Evolutionary conservation across 2,797 vertebrate species (phyloP).

Genomic region (Chrysocyon brachyurus): DNA sequence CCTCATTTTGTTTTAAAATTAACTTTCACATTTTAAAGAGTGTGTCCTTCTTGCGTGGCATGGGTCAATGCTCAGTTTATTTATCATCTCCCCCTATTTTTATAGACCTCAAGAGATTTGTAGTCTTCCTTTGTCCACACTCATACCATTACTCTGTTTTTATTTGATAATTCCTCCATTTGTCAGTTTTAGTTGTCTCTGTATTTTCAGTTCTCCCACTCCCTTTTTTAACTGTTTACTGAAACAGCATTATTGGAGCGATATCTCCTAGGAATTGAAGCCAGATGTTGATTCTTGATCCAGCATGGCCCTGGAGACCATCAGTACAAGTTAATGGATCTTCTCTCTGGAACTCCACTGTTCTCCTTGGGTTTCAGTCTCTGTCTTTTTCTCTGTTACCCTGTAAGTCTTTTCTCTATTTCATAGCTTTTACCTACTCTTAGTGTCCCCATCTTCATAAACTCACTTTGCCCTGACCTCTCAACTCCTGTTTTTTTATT

Average conservation of each 20-base stretch:
- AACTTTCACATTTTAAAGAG: neutral
- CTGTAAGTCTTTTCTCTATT: neutral
- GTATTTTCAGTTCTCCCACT: neutral
- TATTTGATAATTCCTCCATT: neutral
- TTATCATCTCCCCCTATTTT: neutral
- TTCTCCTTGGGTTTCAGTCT: neutral
- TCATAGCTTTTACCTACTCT: neutral
- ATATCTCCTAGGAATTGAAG: neutral
- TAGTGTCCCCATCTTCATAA: neutral
- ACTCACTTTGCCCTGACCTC: neutral
- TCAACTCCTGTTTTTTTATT: neutral
- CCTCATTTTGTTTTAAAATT: neutral
- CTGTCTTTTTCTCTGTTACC: neutral
- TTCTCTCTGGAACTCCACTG: neutral
- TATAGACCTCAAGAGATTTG: neutral
- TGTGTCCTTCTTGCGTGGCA: neutral
- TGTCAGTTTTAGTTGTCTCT: neutral
- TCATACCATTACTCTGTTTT: neutral
- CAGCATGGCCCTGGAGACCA: neutral
- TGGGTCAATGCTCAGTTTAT: neutral
- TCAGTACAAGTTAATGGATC: neutral
- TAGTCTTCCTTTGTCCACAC: neutral
- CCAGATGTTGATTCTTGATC: neutral
- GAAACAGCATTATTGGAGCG: neutral
- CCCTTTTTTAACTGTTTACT: neutral